Conservation (phyloP, 2,888 invertebrate genomes). For the Drosophila cognata region DNA sequence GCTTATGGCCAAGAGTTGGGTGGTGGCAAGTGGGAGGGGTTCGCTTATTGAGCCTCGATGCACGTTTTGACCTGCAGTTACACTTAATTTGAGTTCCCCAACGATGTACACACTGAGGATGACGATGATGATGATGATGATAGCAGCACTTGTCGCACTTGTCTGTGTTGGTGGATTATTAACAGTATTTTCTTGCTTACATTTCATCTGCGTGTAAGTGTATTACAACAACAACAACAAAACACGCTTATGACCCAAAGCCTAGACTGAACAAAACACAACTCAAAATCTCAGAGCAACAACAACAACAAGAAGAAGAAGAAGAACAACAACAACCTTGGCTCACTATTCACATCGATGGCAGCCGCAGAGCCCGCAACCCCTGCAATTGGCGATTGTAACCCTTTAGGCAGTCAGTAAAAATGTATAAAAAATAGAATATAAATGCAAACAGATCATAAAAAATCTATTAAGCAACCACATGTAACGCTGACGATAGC, state of each 20-base stretch:
- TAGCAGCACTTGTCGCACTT: conserved; percentile 62
- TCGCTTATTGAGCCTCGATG: conserved; percentile 33
- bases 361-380: background rate
- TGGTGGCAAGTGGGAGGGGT: background rate
- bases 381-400: conserved; percentile 23
- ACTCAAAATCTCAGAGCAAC: background rate
- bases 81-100: conserved; percentile 58
- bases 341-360: background rate
- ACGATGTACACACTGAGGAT: conserved; percentile 22
- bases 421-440: conserved; percentile 20
- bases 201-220: conserved; percentile 49
- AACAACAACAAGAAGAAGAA: conserved; percentile 23
- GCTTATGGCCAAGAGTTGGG: background rate
- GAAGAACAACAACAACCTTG: conserved; percentile 1
- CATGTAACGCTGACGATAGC: conserved; percentile 63
- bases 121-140: conserved; percentile 38
- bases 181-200: conserved; percentile 76
- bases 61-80: conserved; percentile 76
- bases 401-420: conserved; percentile 57
- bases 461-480: conserved; percentile 81
- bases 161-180: conserved; percentile 44
- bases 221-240: conserved; percentile 49
- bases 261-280: background rate
- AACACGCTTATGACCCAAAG: conserved; percentile 20
- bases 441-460: conserved; percentile 77